Evolutionary conservation across 2,797 vertebrate genomes (phyloP).

Genomic region (Cyclura pinguis): DNA sequence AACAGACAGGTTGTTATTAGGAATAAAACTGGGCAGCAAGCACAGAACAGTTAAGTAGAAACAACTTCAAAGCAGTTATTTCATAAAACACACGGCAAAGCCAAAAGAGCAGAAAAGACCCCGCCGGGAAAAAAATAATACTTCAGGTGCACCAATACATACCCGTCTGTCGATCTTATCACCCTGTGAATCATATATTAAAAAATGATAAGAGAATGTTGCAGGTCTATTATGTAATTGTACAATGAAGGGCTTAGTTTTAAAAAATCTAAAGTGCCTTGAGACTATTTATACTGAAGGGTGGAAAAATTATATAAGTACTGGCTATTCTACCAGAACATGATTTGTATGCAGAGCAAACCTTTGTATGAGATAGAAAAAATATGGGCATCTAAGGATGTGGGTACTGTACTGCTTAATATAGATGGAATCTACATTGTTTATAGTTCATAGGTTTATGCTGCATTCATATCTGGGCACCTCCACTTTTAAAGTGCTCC

Average conservation of each 20-base stretch:
- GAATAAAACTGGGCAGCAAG: conserved; percentile 63
- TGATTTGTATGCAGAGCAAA: not conserved
- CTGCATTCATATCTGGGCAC: not conserved
- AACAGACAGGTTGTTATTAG: conserved; percentile 56
- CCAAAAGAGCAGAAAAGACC: conserved; percentile 80
- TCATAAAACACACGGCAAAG: conserved; percentile 78
- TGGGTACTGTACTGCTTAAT: not conserved
- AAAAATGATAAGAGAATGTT: conserved; percentile 66
- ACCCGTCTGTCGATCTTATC: conserved; percentile 99
- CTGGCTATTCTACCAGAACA: not conserved
- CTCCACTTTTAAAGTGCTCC: not conserved
- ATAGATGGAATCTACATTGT: not conserved
- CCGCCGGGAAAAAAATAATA: conserved; percentile 76
- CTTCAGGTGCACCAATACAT: conserved; percentile 83
- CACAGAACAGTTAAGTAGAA: conserved; percentile 75
- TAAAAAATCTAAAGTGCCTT: not conserved
- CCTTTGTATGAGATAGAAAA: not conserved
- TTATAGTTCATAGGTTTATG: not conserved
- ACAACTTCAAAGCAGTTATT: conserved; percentile 80
- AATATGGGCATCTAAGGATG: too few relatives aligned
- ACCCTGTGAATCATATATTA: conserved; percentile 96
- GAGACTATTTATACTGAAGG: not conserved
- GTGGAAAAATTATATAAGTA: not conserved
- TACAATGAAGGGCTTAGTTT: not conserved
- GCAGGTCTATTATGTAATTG: not conserved